These are phyloP conservation scores for Ophiodon elongatus DNA, from an alignment of 2,113 vertebrate species.

Conservation along the genomic window DNA sequence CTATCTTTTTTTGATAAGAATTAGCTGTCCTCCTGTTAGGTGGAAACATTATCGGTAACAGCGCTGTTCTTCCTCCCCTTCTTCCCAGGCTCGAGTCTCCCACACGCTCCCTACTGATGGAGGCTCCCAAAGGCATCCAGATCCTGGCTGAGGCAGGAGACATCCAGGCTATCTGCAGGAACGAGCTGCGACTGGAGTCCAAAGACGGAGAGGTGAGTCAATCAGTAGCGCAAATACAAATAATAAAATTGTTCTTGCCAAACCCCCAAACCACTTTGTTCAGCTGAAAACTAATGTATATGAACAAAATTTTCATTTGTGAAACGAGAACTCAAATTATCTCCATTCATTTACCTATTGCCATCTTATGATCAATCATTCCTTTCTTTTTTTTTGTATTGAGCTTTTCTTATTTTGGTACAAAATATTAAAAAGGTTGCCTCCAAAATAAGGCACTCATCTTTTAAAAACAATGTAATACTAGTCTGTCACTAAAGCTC, in stretches of 20 bases:
- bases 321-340: background rate
- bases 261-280: no score
- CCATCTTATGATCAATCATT: background rate
- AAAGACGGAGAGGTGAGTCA: conserved; percentile 94
- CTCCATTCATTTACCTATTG: background rate
- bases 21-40: background rate
- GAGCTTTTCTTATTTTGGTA: background rate
- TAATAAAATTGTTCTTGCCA: no score
- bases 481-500: background rate
- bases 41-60: background rate
- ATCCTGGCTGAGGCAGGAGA: conserved; percentile 97
- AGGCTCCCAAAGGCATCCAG: conserved; percentile 96
- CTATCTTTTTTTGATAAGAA: background rate
- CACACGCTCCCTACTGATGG: conserved; percentile 94
- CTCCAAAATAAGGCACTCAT: no score
- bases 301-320: background rate
- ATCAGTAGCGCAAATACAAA: background rate
- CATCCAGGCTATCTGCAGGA: conserved; percentile 95
- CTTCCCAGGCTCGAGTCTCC: conserved; percentile 93
- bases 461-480: no score
- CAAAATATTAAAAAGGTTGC: background rate
- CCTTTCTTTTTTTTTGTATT: background rate
- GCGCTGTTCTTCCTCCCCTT: conserved; percentile 22
- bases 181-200: conserved; percentile 96
- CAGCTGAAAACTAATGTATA: no score